A percentile compares a stretch with the other conserved stretches of the same genome.
Conservation (phyloP, 2,888 invertebrate species). For the Drosophila tripunctata region DNA sequence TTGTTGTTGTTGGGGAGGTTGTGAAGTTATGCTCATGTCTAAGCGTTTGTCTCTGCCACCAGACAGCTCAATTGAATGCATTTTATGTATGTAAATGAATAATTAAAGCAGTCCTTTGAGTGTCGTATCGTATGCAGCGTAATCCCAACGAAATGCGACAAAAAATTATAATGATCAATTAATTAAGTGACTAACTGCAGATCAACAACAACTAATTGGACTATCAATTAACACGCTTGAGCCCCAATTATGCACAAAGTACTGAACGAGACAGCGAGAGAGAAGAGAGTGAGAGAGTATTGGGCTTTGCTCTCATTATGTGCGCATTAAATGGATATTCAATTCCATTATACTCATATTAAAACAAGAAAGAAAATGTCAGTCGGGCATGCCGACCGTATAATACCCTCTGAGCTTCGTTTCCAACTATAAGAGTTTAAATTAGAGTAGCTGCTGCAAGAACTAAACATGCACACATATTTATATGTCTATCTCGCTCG, state of each 20-base stretch:
- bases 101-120: background rate
- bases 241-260: constrained; percentile 57
- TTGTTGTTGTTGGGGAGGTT: background rate
- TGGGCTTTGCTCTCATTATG: constrained; percentile 46
- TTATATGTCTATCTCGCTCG: too few relatives aligned
- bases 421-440: too few relatives aligned
- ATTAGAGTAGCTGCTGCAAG: too few relatives aligned
- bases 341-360: constrained; percentile 59
- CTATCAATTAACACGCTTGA: constrained; percentile 61
- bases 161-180: constrained; percentile 30
- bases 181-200: constrained; percentile 24
- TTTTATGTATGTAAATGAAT: constrained; percentile 15
- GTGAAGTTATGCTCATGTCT: constrained; percentile 26
- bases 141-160: constrained; percentile 13
- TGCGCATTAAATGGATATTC: constrained; percentile 63
- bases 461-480: too few relatives aligned
- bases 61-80: constrained; percentile 2
- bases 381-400: background rate
- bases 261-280: constrained; percentile 21
- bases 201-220: constrained; percentile 54
- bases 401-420: too few relatives aligned
- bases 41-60: constrained; percentile 17
- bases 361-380: constrained; percentile 32
- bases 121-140: background rate
- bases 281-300: constrained; percentile 19